A percentile compares a stretch with the other conserved stretches of the same genome.
Evolutionary conservation across 2,797 vertebrate genomes (phyloP).

Genomic region (Syngnathus rostellatus): DNA sequence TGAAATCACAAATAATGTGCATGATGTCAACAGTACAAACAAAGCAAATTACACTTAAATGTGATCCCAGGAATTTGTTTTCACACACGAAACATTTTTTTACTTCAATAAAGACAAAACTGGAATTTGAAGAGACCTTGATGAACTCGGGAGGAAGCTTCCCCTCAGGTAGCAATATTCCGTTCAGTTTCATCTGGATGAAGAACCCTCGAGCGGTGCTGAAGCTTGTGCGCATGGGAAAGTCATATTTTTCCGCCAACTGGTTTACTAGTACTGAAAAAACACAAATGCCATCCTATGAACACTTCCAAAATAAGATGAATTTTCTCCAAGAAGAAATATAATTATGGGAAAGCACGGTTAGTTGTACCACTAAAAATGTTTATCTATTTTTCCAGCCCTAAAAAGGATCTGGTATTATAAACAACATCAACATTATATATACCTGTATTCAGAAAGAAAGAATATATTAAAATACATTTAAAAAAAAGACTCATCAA

Average conservation of each 20-base stretch:
- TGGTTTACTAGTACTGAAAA: constrained; percentile 81
- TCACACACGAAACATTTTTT: background rate
- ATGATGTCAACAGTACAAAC: background rate
- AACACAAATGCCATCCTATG: background rate
- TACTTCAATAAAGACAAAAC: background rate
- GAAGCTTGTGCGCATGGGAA: constrained; percentile 90
- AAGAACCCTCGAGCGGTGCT: constrained; percentile 89
- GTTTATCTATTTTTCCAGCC: too few species aligned
- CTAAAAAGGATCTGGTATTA: background rate
- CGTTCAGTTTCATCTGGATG: constrained; percentile 85
- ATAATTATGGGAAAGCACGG: background rate
- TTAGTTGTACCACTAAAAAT: too few species aligned
- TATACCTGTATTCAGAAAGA: background rate
- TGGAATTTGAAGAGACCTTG: constrained; percentile 69
- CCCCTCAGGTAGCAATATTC: constrained; percentile 64
- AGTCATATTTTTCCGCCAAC: constrained; percentile 77
- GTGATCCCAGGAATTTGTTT: background rate
- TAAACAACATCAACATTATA: background rate
- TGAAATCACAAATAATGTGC: background rate
- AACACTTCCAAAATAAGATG: background rate
- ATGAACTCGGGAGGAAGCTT: constrained; percentile 88
- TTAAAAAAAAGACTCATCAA: background rate
- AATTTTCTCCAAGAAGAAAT: background rate
- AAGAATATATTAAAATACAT: too few species aligned
- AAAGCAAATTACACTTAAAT: background rate